Percentiles rank a stretch among this genome's conserved stretches.
phyloP scores from a whole-genome alignment of 2,797 vertebrate genomes.

The Margarornis squamiger region DNA sequence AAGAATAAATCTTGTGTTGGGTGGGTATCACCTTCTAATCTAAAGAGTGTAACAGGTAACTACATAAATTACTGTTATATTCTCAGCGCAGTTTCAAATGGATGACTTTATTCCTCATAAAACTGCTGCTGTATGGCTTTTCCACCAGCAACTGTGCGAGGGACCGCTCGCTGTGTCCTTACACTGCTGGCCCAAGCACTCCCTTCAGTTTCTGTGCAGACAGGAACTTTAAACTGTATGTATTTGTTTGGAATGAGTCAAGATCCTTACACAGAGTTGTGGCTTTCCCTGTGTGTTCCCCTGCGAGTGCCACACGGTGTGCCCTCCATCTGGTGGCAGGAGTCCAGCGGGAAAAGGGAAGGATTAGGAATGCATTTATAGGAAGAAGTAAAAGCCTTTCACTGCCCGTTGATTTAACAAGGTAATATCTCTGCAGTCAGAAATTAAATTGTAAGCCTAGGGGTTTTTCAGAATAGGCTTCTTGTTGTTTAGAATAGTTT shows the following conservation, averaged over 20 bases:
- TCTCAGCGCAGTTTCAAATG: not conserved
- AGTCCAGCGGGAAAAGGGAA: not conserved
- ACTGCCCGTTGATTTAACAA: conserved; percentile 46
- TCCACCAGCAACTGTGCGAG: not conserved
- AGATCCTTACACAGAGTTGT: not conserved
- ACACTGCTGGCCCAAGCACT: not conserved
- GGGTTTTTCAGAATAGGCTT: conserved; percentile 1
- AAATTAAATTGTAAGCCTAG: conserved; percentile 48
- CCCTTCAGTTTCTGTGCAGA: not conserved
- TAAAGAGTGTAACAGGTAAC: not conserved
- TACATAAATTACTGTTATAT: not conserved
- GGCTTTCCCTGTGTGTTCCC: not conserved
- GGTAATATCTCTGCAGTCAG: conserved; percentile 34
- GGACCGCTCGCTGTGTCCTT: not conserved
- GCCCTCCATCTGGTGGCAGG: conserved; percentile 62
- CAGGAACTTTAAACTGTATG: not conserved
- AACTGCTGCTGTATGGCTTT: not conserved
- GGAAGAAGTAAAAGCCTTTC: conserved; percentile 22
- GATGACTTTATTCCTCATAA: not conserved
- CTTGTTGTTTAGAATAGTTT: conserved; percentile 30
- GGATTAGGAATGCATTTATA: not conserved
- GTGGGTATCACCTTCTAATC: not conserved
- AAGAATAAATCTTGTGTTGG: not conserved
- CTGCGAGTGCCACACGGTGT: not conserved
- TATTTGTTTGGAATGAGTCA: not conserved